These are phyloP conservation scores for Bombus superbus DNA, from an alignment of 1,140 invertebrate genomes.

Conservation along the genomic window DNA sequence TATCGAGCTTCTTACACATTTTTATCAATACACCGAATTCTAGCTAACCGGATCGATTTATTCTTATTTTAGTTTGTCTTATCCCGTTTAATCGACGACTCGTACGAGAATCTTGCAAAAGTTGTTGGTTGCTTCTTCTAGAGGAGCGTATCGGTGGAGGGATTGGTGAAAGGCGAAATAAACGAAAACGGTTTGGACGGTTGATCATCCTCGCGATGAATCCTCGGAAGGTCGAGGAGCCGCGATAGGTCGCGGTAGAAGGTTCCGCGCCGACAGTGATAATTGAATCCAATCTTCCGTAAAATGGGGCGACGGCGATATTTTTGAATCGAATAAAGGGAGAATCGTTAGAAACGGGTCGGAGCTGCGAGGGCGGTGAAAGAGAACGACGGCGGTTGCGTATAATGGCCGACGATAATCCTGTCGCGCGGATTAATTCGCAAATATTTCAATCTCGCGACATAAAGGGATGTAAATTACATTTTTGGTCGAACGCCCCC, in stretches of 20 bases:
- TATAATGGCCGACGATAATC: slow-evolving; percentile 77
- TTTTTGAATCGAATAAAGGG: slow-evolving; percentile 78
- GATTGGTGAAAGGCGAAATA: neutral
- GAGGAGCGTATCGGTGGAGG: too few relatives aligned
- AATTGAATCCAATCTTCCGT: slow-evolving; percentile 73
- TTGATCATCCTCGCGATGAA: neutral
- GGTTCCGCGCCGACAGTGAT: slow-evolving; percentile 49
- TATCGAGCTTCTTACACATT: too few relatives aligned
- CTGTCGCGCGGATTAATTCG: slow-evolving; percentile 77
- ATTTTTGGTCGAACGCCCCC: slow-evolving; percentile 81
- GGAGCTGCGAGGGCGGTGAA: slow-evolving; percentile 56
- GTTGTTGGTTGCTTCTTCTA: too few relatives aligned
- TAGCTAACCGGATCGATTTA: too few relatives aligned
- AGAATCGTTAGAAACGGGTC: slow-evolving; percentile 73
- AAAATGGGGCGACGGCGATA: slow-evolving; percentile 73
- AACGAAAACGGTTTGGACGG: neutral
- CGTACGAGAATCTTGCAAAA: too few relatives aligned
- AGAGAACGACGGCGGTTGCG: slow-evolving; percentile 61
- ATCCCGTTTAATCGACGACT: too few relatives aligned
- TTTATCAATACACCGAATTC: accelerated
- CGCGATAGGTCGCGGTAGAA: slow-evolving; percentile 3
- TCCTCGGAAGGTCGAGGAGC: neutral
- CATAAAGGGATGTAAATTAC: slow-evolving; percentile 83
- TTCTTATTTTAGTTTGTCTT: too few relatives aligned
- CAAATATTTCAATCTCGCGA: slow-evolving; percentile 82